phyloP scores from a whole-genome alignment of 1,140 invertebrate genomes.

The Lepidurus apus region DNA sequence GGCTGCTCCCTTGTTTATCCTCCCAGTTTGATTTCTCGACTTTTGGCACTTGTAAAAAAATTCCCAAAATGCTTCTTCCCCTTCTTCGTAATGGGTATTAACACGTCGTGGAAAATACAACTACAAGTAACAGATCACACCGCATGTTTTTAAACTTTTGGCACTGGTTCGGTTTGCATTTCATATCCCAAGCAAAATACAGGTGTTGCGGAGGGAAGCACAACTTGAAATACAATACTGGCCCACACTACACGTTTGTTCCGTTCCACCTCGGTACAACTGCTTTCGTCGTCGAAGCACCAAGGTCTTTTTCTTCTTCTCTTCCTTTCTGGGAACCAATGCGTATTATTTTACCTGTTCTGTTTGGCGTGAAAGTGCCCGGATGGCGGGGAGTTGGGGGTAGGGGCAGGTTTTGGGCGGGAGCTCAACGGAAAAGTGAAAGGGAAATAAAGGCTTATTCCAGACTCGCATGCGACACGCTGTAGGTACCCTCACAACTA shows the following conservation, averaged over 20 bases:
- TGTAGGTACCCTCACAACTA: background rate
- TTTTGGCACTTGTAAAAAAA: background rate
- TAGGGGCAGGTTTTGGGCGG: no score
- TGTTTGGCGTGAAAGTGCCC: background rate
- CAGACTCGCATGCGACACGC: background rate
- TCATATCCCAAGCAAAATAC: no score
- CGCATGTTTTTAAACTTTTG: no score
- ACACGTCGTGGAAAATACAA: no score
- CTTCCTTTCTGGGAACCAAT: background rate
- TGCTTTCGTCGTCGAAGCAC: background rate
- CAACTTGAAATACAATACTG: background rate
- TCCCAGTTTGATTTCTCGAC: background rate
- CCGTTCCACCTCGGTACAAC: constrained; percentile 19
- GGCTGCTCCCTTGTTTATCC: background rate
- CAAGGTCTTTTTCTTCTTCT: constrained; percentile 17
- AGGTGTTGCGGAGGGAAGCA: no score
- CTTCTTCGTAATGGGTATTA: background rate
- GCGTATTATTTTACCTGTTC: background rate
- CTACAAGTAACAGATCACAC: no score
- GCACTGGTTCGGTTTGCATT: no score
- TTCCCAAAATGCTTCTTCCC: background rate
- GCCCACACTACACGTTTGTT: background rate
- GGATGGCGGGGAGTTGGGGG: background rate
- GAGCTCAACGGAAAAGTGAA: background rate
- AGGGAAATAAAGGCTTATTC: background rate